Evolutionary conservation across 1,140 invertebrate species (phyloP).

Genomic region (Lasioglossum baleicum): DNA sequence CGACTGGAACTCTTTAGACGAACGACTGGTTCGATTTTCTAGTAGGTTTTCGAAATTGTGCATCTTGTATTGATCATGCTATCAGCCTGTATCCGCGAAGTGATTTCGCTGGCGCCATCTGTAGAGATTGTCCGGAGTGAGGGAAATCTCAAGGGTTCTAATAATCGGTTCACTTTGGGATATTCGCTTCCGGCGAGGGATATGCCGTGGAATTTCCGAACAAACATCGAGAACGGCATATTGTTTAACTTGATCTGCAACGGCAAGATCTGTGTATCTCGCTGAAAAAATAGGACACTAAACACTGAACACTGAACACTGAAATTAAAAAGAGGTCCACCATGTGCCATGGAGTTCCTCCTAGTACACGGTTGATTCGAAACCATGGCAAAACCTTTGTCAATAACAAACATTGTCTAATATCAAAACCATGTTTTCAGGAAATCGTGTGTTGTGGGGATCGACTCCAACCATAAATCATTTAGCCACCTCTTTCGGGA

Average conservation of each 20-base stretch:
- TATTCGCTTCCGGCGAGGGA: neutral
- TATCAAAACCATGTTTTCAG: too few species aligned
- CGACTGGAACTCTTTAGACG: neutral
- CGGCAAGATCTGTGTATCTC: neutral
- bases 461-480: too few species aligned
- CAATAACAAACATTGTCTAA: too few species aligned
- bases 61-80: slow-evolving; percentile 50
- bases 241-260: neutral
- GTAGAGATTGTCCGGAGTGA: slow-evolving; percentile 45
- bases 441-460: too few species aligned
- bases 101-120: slow-evolving; percentile 52
- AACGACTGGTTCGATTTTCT: neutral
- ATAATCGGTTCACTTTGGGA: slow-evolving; percentile 10
- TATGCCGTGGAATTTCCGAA: neutral
- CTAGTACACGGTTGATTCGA: too few species aligned
- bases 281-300: too few species aligned
- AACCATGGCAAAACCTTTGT: too few species aligned
- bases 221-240: neutral
- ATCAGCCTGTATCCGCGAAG: slow-evolving; percentile 33
- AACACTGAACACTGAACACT: too few species aligned
- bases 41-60: slow-evolving; percentile 11
- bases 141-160: slow-evolving; percentile 13
- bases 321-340: too few species aligned
- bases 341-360: too few species aligned
- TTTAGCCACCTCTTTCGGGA: too few species aligned